Evolutionary conservation across 2,888 invertebrate genomes (phyloP).

Genomic region (Chydorus sphaericus): DNA sequence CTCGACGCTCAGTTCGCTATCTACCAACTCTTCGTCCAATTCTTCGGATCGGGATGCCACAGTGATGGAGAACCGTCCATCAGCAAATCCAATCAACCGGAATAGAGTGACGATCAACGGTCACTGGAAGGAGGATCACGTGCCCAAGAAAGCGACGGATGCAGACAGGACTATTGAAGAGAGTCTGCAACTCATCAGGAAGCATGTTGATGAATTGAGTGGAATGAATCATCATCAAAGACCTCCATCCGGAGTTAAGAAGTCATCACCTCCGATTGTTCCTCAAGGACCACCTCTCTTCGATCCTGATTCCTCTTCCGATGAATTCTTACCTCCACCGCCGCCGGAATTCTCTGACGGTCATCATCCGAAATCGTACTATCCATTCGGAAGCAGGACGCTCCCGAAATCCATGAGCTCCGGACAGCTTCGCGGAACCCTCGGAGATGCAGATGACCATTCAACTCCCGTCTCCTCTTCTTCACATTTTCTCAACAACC

Average conservation of each 20-base stretch:
- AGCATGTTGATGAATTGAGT: constrained; percentile 28
- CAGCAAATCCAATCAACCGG: constrained; percentile 5
- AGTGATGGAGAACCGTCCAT: neutral
- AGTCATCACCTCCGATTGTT: constrained; percentile 28
- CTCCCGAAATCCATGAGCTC: constrained; percentile 1
- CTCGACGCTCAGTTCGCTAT: constrained; percentile 13
- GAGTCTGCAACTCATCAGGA: constrained; percentile 27
- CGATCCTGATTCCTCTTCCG: constrained; percentile 22
- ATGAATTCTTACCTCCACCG: constrained; percentile 48
- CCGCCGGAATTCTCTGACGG: constrained; percentile 79
- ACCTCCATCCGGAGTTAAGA: constrained; percentile 19
- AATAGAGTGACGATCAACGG: neutral
- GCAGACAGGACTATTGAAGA: constrained; percentile 27
- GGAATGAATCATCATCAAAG: constrained; percentile 23
- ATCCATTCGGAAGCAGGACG: neutral
- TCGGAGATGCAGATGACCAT: neutral
- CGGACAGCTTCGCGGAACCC: neutral
- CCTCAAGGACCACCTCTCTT: constrained; percentile 46
- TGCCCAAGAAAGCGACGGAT: neutral
- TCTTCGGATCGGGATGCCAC: constrained; percentile 8
- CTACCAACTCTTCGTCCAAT: constrained; percentile 7
- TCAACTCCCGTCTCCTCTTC: neutral
- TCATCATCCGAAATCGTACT: neutral
- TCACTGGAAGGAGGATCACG: neutral
- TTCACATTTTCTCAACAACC: constrained; percentile 2